A percentile compares a stretch with the other conserved stretches of the same genome.
These are phyloP conservation scores for Psix sp. DNA, from an alignment of 1,140 invertebrate genomes.

Conservation along the genomic window DNA sequence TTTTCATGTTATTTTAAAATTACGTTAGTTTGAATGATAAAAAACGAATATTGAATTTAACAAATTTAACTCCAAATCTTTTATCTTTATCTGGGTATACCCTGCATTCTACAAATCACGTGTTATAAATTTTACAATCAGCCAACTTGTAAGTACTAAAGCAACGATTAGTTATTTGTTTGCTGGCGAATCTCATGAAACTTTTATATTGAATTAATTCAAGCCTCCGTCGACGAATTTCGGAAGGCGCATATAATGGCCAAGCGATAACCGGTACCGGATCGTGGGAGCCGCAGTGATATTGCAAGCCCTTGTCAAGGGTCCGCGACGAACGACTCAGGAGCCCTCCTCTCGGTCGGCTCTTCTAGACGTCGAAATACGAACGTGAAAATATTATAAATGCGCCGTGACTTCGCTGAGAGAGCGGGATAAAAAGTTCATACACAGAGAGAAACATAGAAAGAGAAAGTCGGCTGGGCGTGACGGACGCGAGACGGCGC, in stretches of 20 bases:
- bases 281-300: slow-evolving; percentile 58
- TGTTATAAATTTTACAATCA: too few relatives aligned
- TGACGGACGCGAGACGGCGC: slow-evolving; percentile 69
- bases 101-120: too few relatives aligned
- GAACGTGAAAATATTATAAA: slow-evolving; percentile 76
- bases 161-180: too few relatives aligned
- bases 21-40: too few relatives aligned
- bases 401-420: slow-evolving; percentile 69
- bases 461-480: slow-evolving; percentile 71
- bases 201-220: too few relatives aligned
- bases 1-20: too few relatives aligned
- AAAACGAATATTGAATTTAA: too few relatives aligned
- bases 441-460: slow-evolving; percentile 24
- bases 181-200: too few relatives aligned
- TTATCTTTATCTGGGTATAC: too few relatives aligned
- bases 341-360: slow-evolving; percentile 54
- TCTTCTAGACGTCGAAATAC: slow-evolving; percentile 68
- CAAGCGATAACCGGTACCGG: slow-evolving; percentile 49
- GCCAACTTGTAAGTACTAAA: too few relatives aligned
- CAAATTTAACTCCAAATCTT: too few relatives aligned
- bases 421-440: slow-evolving; percentile 30
- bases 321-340: slow-evolving; percentile 54
- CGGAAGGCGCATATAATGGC: slow-evolving; percentile 36
- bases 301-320: slow-evolving; percentile 55
- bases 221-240: too few relatives aligned